Conservation (phyloP, 2,797 vertebrate species). For the Lophotriccus pileatus region DNA sequence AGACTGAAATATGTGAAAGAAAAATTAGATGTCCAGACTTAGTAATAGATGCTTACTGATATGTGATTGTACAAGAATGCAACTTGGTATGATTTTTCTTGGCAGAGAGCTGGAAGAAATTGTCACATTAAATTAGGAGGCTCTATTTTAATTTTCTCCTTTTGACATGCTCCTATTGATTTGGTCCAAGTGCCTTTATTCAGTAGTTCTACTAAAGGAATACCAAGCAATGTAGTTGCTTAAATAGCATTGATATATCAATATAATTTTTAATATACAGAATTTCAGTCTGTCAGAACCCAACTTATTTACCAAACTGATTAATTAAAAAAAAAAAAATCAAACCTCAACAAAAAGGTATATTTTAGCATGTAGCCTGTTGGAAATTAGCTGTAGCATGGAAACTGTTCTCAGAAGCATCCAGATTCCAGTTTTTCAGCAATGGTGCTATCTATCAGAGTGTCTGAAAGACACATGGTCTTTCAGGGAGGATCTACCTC, state of each 20-base stretch:
- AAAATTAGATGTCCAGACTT: not conserved
- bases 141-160: constrained; percentile 35
- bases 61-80: not conserved
- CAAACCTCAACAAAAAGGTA: not conserved
- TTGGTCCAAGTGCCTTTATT: not conserved
- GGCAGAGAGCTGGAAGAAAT: not conserved
- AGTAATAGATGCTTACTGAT: not conserved
- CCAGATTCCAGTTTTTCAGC: constrained; percentile 5
- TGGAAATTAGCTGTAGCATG: not conserved
- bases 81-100: not conserved
- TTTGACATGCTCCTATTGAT: constrained; percentile 14
- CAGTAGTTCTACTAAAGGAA: constrained; percentile 11
- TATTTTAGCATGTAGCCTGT: not conserved
- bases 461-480: not conserved
- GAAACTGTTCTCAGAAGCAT: not conserved
- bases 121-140: constrained; percentile 11
- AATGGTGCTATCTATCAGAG: not conserved
- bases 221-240: not conserved
- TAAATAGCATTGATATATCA: constrained; percentile 12
- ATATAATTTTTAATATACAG: not conserved
- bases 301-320: not conserved
- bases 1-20: not conserved
- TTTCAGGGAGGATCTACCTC: constrained; percentile 1
- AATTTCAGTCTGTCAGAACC: not conserved
- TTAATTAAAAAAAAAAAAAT: not conserved